Evolutionary conservation across 2,797 vertebrate species (phyloP).

Genomic region (Enteromius radiatus): DNA sequence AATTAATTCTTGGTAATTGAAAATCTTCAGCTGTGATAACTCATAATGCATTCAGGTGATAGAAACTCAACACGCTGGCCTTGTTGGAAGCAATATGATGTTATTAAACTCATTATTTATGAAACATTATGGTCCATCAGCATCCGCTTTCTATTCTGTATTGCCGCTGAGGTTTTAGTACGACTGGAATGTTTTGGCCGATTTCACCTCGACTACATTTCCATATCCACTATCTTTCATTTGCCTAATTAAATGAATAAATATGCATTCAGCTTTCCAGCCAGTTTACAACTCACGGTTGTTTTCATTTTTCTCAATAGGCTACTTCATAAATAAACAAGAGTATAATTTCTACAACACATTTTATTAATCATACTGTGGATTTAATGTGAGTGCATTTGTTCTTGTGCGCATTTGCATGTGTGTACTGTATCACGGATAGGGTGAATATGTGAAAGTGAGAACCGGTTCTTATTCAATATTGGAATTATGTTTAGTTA

Average conservation of each 20-base stretch:
- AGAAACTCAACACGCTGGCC: neutral
- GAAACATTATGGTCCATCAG: slow-evolving; percentile 12
- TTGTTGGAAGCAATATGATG: neutral
- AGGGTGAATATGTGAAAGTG: neutral
- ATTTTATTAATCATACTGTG: slow-evolving; percentile 8
- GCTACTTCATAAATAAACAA: slow-evolving; percentile 11
- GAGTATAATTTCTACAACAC: neutral
- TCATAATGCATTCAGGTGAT: neutral
- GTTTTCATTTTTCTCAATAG: slow-evolving; percentile 27
- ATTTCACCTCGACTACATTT: slow-evolving; percentile 30
- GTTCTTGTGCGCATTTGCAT: slow-evolving; percentile 6
- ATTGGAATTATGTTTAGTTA: neutral
- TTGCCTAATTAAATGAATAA: slow-evolving; percentile 44
- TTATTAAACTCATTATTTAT: slow-evolving; percentile 15
- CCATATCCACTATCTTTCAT: slow-evolving; percentile 24
- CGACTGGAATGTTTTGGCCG: slow-evolving; percentile 23
- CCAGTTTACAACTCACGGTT: slow-evolving; percentile 29
- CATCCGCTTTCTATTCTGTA: neutral
- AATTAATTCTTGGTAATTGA: neutral
- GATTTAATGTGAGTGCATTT: neutral
- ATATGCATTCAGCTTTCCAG: slow-evolving; percentile 19
- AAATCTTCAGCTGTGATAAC: slow-evolving; percentile 19
- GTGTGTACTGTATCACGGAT: neutral
- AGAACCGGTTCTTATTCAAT: neutral
- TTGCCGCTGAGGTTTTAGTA: slow-evolving; percentile 13